A percentile compares a stretch with the other conserved stretches of the same genome.
These are phyloP conservation scores for Drosophila baimaii DNA, from an alignment of 1,140 invertebrate genomes.

Conservation along the genomic window DNA sequence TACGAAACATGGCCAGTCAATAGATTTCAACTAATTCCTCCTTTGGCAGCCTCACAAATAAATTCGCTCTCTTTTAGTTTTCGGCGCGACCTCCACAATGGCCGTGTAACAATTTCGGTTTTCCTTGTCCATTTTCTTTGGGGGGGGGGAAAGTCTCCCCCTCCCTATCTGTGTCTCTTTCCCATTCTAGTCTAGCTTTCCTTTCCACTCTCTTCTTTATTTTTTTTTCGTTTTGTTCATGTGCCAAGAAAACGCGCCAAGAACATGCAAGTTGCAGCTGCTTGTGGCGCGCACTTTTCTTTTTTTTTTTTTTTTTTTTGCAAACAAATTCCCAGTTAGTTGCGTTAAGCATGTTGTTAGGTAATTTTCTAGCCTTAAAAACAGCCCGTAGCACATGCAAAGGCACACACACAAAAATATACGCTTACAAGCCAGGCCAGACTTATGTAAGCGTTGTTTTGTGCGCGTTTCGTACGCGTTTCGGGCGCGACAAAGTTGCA, in stretches of 20 bases:
- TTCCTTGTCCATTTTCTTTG: background rate
- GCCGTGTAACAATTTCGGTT: constrained; percentile 78
- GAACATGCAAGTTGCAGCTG: constrained; percentile 45
- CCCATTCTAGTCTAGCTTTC: constrained; percentile 8
- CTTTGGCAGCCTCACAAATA: constrained; percentile 46
- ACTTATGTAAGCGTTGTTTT: constrained; percentile 71
- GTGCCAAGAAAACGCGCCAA: constrained; percentile 57
- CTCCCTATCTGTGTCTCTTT: background rate
- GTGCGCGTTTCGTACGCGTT: constrained; percentile 49
- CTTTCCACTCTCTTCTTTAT: background rate
- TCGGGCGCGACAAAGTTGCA: constrained; percentile 27
- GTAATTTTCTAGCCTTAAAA: constrained; percentile 45
- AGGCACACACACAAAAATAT: constrained; percentile 13
- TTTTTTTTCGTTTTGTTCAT: background rate
- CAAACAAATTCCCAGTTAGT: constrained; percentile 18
- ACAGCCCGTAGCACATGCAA: constrained; percentile 10
- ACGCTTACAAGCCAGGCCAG: constrained; percentile 33
- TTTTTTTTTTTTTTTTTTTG: background rate
- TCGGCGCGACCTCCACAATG: constrained; percentile 74
- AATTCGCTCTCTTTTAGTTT: constrained; percentile 42
- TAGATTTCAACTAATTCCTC: constrained; percentile 32
- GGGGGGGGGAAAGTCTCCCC: background rate
- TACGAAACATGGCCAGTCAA: constrained; percentile 34
- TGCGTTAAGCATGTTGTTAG: constrained; percentile 43
- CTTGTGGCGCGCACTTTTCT: constrained; percentile 21